A percentile compares a stretch with the other conserved stretches of the same genome.
phyloP scores from a whole-genome alignment of 2,888 invertebrate genomes.

The Drosophila multiciliata region DNA sequence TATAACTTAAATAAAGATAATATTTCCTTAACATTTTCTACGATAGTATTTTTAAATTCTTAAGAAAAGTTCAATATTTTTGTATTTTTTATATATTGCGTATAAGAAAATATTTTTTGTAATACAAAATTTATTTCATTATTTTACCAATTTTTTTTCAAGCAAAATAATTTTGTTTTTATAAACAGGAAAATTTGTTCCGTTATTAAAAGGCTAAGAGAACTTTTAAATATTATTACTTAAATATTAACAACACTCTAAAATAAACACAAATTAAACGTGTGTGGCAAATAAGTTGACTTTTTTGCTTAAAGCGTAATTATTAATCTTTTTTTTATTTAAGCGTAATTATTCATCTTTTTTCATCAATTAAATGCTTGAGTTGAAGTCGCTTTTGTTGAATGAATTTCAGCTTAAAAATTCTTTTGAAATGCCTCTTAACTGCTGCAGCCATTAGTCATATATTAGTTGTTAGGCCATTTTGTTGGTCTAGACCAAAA shows the following conservation, averaged over 20 bases:
- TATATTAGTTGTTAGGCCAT: constrained; percentile 11
- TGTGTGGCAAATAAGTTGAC: not conserved
- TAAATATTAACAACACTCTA: not conserved
- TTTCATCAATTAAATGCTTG: not conserved
- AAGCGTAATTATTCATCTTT: not conserved
- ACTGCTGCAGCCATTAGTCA: constrained; percentile 15
- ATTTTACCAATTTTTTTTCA: not conserved
- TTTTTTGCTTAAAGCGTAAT: not conserved
- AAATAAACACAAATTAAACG: not conserved
- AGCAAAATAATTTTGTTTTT: too few relatives aligned
- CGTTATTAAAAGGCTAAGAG: too few relatives aligned
- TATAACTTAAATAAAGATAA: too few relatives aligned
- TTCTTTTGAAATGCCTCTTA: constrained; percentile 8
- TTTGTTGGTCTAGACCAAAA: constrained; percentile 30
- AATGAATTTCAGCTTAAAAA: constrained; percentile 5
- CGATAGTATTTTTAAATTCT: not conserved
- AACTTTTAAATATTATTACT: not conserved
- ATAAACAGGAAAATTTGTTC: too few relatives aligned
- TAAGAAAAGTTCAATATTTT: not conserved
- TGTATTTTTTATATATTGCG: rapidly evolving
- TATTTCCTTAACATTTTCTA: not conserved
- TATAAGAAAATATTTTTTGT: too few relatives aligned
- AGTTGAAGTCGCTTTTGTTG: not conserved
- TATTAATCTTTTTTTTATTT: not conserved
- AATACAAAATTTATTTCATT: not conserved